Base-by-base conservation (phyloP, 1,140 invertebrate species). In the Pentalonia nigronervosa region DNA sequence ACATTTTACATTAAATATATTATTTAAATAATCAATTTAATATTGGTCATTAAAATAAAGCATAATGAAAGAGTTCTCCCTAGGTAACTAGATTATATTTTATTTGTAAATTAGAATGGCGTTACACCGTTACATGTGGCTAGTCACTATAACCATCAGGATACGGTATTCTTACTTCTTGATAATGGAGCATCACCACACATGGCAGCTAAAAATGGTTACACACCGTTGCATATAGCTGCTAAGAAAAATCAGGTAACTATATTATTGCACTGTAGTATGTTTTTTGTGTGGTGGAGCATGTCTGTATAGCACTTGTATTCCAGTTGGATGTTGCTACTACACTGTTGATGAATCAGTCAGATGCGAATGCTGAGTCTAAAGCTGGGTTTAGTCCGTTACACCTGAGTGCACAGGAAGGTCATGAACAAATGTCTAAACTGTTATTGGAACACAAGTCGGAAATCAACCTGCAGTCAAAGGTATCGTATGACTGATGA, bases 51-150 rank as follows among this genome's bases (percentile, higher is more conserved):
- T 36, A 6, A 87, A 48, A n/a, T 48, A 48, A 48, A 1, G 30
- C 17, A 48, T 88, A 21, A 88, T 50, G 20, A 76, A 48, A 36
- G 34, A n/a, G 21, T 56, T 36, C 23, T 53, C 8, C 36, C 9
- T n/a, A 86, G 50, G 41, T 94, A 45, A 94, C 93, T 89, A 76
- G 14, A 76, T n/a, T 93, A 86, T 56, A 41, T 48, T 56, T 91
- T 48, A 23, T 56, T 86, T 93, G 47, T 86, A 91, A 94, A 94
- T 93, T 94, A 97, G 96, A 99, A 99, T 95, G 98, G 98, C 94
- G 98, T 99, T 48, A 99, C 99, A 4, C 99, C 99, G 21, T 96
- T 99, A 88, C 99, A 99, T 95, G 98, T 99, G 94, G 99, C 99
- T 89, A 98, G 98, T 53, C 99, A 99, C 95, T 99, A 99, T 95